Conservation (phyloP, 2,113 vertebrate genomes). For the Anolis sagrei region DNA sequence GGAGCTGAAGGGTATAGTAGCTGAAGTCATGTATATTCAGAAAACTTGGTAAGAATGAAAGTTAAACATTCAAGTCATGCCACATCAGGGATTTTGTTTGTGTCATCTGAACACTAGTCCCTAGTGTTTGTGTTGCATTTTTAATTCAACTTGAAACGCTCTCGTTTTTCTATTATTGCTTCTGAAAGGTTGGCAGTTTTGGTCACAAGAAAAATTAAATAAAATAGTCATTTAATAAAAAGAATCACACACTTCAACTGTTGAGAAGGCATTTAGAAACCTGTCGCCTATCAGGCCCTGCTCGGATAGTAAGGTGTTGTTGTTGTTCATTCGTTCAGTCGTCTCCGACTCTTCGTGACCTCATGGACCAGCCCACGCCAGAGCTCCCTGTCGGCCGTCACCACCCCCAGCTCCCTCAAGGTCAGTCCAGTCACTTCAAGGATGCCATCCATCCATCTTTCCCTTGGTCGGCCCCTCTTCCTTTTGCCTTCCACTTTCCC, state of each 20-base stretch:
- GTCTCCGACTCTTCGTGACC: too few relatives aligned
- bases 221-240: constrained; percentile 60
- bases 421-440: too few relatives aligned
- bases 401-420: too few relatives aligned
- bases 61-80: neutral
- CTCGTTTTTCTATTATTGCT: constrained; percentile 12
- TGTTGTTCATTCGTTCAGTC: too few relatives aligned
- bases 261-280: neutral
- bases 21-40: constrained; percentile 21
- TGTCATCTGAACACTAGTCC: neutral
- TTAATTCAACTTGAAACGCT: constrained; percentile 40
- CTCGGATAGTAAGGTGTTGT: too few relatives aligned
- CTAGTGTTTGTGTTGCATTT: constrained; percentile 31
- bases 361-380: too few relatives aligned
- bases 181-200: constrained; percentile 32
- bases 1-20: too few relatives aligned
- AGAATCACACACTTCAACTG: constrained; percentile 61
- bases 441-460: too few relatives aligned
- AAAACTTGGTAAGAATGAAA: constrained; percentile 18
- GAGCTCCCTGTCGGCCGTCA: too few relatives aligned
- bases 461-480: too few relatives aligned
- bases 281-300: too few relatives aligned
- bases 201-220: constrained; percentile 9
- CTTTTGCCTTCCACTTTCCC: too few relatives aligned
- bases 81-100: constrained; percentile 1